Evolutionary conservation across 2,888 invertebrate genomes (phyloP), one percentile per base, ranked within the genome.

Genomic region (Hesperia comma): DNA sequence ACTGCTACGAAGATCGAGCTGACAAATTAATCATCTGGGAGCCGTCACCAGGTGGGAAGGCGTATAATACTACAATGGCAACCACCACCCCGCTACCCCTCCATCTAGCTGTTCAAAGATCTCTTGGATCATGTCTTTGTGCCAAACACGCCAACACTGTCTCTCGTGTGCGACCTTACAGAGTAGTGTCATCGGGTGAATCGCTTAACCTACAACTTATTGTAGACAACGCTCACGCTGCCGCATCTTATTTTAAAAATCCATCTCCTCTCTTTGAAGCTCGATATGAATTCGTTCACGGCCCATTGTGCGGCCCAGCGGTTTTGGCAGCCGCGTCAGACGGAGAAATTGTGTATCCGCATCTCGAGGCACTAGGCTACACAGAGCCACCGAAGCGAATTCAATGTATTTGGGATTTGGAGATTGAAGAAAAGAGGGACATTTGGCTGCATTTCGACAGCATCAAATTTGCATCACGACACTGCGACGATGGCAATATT

Each of bases 371-470:
- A 0, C 90, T 97, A 57, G 94, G 95, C 1, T 94, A 94, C 71
- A 94, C 94, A 7, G 95, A 95, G 80, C 94, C 95, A 10, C 95
- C 95, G n/a, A 95, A 95, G 75, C 90, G 93, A 40, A 95, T 96
- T 72, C 94, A 96, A 75, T 97, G 96, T 77, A 96, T 96, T 74
- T 97, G 96, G 96, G 96, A 96, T 77, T 90, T 97, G 53, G 95
- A 95, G 73, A 96, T 97, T 12, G 96, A 96, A 74, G 94, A 95
- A 54, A 97, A 97, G 69, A 93, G 97, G 69, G 98, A 98, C 81
- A 94, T 98, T 21, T 97, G 97, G 96, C 86, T 98, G 33, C 96
- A 97, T 81, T 95, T 98, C 77, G 98, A 98, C 78, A 96, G 97
- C 78, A 96, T 97, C 14, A 96, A 96, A 74, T 97, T 98, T 80